Conservation (phyloP, 53 echinoderm and acorn worm genomes). For the Holothuria scabra region DNA sequence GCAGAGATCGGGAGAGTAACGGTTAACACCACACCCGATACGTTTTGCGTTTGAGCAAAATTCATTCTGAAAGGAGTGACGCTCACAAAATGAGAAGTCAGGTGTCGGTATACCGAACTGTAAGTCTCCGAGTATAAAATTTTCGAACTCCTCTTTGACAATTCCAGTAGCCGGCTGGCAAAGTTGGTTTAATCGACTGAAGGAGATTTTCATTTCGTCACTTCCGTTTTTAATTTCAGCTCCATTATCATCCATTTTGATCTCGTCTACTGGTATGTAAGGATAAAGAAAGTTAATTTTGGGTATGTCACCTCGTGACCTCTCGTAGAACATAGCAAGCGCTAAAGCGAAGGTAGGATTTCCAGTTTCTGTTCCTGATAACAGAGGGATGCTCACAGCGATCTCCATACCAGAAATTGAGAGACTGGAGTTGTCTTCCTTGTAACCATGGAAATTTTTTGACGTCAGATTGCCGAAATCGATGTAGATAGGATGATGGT, state of each 20-base stretch:
- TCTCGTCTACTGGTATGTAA: slow-evolving; percentile 13
- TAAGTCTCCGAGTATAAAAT: background rate
- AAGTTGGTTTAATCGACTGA: background rate
- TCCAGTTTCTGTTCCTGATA: background rate
- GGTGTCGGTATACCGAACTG: too few relatives aligned
- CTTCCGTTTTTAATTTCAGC: background rate
- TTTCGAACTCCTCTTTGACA: background rate
- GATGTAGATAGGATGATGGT: slow-evolving; percentile 14
- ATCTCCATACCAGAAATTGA: too few relatives aligned
- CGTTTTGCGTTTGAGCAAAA: too few relatives aligned
- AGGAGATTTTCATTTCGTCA: background rate
- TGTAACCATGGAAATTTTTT: background rate
- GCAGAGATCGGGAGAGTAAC: background rate
- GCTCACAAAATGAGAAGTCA: too few relatives aligned
- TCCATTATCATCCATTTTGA: background rate
- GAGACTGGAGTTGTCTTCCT: too few relatives aligned
- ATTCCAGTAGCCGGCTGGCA: background rate
- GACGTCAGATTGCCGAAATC: background rate
- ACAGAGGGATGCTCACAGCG: background rate
- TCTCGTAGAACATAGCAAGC: slow-evolving; percentile 7
- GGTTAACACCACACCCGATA: background rate
- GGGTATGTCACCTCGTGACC: background rate
- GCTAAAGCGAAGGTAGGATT: background rate
- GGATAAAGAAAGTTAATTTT: slow-evolving; percentile 11
- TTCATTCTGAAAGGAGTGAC: too few relatives aligned